Evolutionary conservation across 2,888 invertebrate species (phyloP), one percentile per base, ranked within the genome.

Genomic region (Amphimallon solstitiale): DNA sequence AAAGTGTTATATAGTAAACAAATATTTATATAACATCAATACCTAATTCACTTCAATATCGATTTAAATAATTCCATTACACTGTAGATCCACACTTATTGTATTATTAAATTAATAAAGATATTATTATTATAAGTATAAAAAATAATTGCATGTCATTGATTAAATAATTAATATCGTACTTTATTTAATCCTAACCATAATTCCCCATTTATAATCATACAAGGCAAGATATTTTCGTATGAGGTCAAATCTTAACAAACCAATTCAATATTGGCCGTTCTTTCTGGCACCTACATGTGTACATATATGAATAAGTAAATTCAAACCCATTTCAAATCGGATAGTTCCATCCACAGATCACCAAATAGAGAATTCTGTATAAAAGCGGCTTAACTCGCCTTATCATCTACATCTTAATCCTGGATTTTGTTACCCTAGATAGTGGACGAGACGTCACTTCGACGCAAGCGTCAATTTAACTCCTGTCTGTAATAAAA

Each of bases 331-430:
- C n/a, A 48, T 48, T 21, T 21, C 48, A 23, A 14, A 40, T 12
- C 14, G 12, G n/a, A n/a, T n/a, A n/a, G n/a, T n/a, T n/a, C n/a
- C 21, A 6, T 12, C 48, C 10, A 23, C 12, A 48, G 29, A 29
- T 29, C 29, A 29, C 29, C 23, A 23, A 23, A n/a, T 35, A 10
- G 51, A 10, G 51, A 51, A 35, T 51, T 51, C 43, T 29, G 14
- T 43, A 43, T 43, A 23, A 62, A 62, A 62, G 49, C 49, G n/a
- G 49, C 62, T 62, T 62, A 62, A 49, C 51, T 62, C 45, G 17
- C 40, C 62, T 40, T 62, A 62, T 62, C 62, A 48, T 29, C 14
- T 12, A 19, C 17, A 62, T 62, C 62, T 62, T 62, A 62, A 62
- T 62, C 62, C 62, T 23, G 62, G 40, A 62, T 38, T 62, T 51